Base-by-base conservation (phyloP, 92 coral and sea anemone genomes). In the Pocillopora meandrina region DNA sequence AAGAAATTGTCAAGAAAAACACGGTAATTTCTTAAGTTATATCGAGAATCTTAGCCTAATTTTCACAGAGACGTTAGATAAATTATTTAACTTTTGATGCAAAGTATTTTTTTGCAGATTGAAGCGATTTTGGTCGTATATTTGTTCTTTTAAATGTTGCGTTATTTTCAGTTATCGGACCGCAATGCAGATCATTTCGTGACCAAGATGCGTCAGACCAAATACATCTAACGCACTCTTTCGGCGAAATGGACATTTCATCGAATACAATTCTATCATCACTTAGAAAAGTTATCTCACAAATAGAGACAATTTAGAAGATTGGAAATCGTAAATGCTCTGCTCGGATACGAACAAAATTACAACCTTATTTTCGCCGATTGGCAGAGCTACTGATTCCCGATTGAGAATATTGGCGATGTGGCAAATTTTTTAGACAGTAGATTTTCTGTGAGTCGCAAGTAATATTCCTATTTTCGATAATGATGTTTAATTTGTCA, bases 111-210 rank as follows among this genome's bases (percentile, higher is more conserved):
- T 67, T 10, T 47, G 67, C 47, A 55, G 75, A 80, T 26, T 33
- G 34, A 56, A 10, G 55, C 64, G 15, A 34, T 70, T 80, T 19
- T 20, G 18, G n/a, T 12, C 66, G 76, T 57, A 19, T 17, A 58
- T 67, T 80, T 80, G 84, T 67, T 70, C 55, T 70, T 67, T 31
- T 69, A 80, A 80, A 67, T 80, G 31, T 52, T 80, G 76, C 76
- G 84, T 80, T 80, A 80, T 80, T 80, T 56, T 70, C 55, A 70
- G 35, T 56, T 15, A 59, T 66, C 52, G 56, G 33, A 66, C 75
- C 58, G 52, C 84, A 57, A 80, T 67, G 74, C 63, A 80, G 8
- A 67, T 67, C 84, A 68, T 80, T 56, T 80, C 84, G 84, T 80
- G 84, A 80, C 84, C 56, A n/a, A 42, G 47, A 68, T 13, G 55